Evolutionary conservation across 1,140 invertebrate genomes (phyloP).

Genomic region (Diachasmimorpha longicaudata): DNA sequence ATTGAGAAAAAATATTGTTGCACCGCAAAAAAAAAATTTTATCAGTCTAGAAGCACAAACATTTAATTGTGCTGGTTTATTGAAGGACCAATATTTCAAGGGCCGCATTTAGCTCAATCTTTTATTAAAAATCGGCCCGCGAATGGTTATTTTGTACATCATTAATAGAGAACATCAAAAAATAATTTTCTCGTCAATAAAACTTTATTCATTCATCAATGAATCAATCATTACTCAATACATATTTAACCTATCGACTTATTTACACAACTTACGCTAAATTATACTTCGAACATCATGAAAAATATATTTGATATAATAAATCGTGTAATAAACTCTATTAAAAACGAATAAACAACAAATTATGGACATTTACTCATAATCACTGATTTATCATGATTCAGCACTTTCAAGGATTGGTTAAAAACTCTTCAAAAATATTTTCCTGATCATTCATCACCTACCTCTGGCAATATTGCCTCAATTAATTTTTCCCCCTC

Average conservation of each 20-base stretch:
- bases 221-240: neutral
- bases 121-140: too few relatives aligned
- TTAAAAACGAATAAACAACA: conserved; percentile 3
- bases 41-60: too few relatives aligned
- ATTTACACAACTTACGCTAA: neutral
- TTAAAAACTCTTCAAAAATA: too few relatives aligned
- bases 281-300: neutral
- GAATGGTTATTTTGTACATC: too few relatives aligned
- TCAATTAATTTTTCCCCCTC: neutral
- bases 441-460: neutral
- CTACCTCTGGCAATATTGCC: neutral
- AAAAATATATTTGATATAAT: neutral
- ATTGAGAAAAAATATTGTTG: too few relatives aligned
- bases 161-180: neutral
- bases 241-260: neutral
- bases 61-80: too few relatives aligned
- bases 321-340: neutral
- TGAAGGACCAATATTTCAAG: too few relatives aligned
- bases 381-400: neutral
- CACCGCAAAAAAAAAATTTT: too few relatives aligned
- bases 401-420: neutral
- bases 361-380: neutral
- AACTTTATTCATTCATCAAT: neutral
- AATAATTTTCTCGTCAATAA: neutral
- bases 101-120: too few relatives aligned